Evolutionary conservation across 2,888 invertebrate genomes (phyloP).

Genomic region (Zaprionus bogoriensis): DNA sequence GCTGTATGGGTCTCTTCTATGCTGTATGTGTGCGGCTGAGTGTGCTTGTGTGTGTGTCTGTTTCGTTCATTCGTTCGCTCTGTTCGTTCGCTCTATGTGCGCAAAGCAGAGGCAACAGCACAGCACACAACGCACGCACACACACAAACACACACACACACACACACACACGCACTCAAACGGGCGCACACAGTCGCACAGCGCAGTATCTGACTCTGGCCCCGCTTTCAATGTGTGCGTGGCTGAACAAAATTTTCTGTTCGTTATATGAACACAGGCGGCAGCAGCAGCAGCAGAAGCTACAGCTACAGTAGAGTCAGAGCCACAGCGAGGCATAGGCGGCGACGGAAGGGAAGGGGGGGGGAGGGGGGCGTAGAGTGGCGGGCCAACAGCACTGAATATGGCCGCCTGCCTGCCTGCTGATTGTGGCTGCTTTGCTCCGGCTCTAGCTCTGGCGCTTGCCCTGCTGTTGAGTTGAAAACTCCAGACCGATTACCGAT

Average conservation of each 20-base stretch:
- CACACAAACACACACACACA: constrained; percentile 14
- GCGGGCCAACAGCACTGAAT: constrained; percentile 60
- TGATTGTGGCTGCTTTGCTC: constrained; percentile 48
- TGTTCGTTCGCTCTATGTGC: constrained; percentile 59
- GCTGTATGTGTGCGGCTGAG: constrained; percentile 17
- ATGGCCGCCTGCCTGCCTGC: constrained; percentile 60
- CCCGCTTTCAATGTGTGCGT: constrained; percentile 43
- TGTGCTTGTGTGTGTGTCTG: constrained; percentile 15
- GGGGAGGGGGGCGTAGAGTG: constrained; percentile 21
- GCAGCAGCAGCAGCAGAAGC: constrained; percentile 37
- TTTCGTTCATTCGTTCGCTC: constrained; percentile 55
- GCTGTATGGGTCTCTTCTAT: constrained; percentile 45
- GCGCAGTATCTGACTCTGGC: constrained; percentile 42
- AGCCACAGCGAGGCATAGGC: constrained; percentile 19
- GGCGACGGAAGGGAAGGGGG: background rate
- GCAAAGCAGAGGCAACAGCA: constrained; percentile 53
- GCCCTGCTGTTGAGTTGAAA: constrained; percentile 12
- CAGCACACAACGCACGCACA: constrained; percentile 15
- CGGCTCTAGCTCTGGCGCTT: background rate
- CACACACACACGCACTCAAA: constrained; percentile 1
- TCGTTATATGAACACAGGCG: constrained; percentile 73
- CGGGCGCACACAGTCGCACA: constrained; percentile 4
- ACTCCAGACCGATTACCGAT: constrained; percentile 12
- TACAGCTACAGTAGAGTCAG: constrained; percentile 11
- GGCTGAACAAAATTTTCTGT: constrained; percentile 60